phyloP scores from a whole-genome alignment of 2,888 invertebrate genomes.

The Esperia sulphurella region DNA sequence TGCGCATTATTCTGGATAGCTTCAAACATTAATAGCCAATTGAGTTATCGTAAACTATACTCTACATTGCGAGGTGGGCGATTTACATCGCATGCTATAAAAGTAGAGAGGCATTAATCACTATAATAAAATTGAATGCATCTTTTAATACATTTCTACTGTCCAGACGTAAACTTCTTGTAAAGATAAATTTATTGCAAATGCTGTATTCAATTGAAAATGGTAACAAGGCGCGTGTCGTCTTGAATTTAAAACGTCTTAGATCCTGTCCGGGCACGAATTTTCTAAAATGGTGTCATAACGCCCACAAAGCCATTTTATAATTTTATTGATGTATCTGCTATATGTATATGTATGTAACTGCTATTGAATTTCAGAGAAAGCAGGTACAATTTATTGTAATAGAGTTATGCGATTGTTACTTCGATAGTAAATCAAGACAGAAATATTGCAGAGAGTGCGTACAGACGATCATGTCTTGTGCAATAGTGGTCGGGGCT shows the following conservation, averaged over 20 bases:
- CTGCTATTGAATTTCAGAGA: conserved; percentile 10
- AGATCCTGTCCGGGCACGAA: conserved; percentile 16
- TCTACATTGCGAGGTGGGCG: conserved; percentile 21
- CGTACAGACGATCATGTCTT: conserved; percentile 15
- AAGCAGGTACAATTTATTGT: conserved; percentile 21
- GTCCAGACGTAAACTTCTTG: conserved; percentile 23
- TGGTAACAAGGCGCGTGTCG: conserved; percentile 13
- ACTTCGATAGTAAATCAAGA: conserved; percentile 20
- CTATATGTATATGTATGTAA: no score
- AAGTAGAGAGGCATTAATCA: conserved; percentile 24
- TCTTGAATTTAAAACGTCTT: conserved; percentile 14
- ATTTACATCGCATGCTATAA: conserved; percentile 22
- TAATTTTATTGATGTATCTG: conserved; percentile 20
- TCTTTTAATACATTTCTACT: conserved; percentile 25
- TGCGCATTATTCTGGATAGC: neutral
- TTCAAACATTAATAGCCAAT: conserved; percentile 9
- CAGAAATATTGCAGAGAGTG: conserved; percentile 23
- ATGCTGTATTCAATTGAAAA: conserved; percentile 18
- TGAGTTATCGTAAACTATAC: conserved; percentile 17
- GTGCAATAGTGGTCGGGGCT: conserved; percentile 44
- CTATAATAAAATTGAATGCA: conserved; percentile 31
- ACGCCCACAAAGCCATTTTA: conserved; percentile 24
- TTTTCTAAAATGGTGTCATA: conserved; percentile 19
- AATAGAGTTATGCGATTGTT: conserved; percentile 18
- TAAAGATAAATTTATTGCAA: conserved; percentile 33